phyloP scores from a whole-genome alignment of 2,113 vertebrate genomes.

The Bungarus multicinctus region DNA sequence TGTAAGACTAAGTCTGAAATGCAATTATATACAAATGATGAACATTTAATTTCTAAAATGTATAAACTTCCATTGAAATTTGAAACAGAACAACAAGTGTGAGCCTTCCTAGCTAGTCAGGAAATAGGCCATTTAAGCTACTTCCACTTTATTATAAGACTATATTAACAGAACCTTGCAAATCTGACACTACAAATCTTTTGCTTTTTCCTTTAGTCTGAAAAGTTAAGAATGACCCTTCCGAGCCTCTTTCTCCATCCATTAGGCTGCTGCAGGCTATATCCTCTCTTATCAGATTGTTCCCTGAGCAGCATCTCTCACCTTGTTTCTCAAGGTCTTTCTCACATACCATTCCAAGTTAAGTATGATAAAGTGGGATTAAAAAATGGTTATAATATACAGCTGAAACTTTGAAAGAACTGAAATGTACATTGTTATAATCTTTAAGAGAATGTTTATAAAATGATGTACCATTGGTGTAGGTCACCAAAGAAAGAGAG shows the following conservation, averaged over 20 bases:
- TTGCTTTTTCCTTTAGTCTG: background rate
- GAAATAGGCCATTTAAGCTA: too few relatives aligned
- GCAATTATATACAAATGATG: background rate
- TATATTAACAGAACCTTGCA: background rate
- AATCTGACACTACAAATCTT: background rate
- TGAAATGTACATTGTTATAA: background rate
- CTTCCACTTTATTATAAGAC: too few relatives aligned
- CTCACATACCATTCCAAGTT: background rate
- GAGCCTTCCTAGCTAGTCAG: background rate
- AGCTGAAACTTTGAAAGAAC: background rate
- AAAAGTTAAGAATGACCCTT: background rate
- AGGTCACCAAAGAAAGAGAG: background rate
- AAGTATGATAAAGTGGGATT: background rate
- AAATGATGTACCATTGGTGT: background rate
- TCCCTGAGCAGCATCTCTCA: background rate
- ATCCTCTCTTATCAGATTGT: background rate
- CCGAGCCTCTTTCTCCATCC: background rate
- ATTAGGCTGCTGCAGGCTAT: background rate
- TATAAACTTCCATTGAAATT: background rate
- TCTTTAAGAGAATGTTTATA: background rate
- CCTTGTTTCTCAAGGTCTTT: background rate
- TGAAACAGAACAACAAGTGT: background rate
- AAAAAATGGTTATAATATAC: background rate
- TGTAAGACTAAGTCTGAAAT: background rate
- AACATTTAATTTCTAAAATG: background rate